Base-by-base conservation (phyloP, 2,113 vertebrate genomes). In the Cebus imitator region DNA sequence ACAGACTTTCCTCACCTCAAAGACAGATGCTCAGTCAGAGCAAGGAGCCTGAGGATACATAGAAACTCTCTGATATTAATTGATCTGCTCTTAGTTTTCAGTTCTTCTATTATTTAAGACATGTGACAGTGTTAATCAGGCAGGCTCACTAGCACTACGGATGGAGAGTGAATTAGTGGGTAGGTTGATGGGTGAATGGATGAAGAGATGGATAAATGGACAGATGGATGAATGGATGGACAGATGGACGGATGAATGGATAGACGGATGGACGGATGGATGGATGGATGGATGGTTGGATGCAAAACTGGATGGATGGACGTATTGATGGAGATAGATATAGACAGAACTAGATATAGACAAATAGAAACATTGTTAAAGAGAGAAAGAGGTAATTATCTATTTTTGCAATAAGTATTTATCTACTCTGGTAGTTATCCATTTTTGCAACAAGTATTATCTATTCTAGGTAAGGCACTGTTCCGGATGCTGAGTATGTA, bases 91-190 rank as follows among this genome's bases (percentile, higher is more conserved):
- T n/a, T 27, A 83, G n/a, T 64, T 27, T 17, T 55, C 40, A 40
- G 57, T 79, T 93, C 40, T 96, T 96, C 50, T 73, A 92, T 89
- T 86, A 87, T 90, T 90, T 86, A 96, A 87, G 57, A 57, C 52
- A 37, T 61, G 45, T 61, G 32, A 50, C 8, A 78, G 37, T 45
- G 45, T 58, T 73, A 87, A 78, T 66, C 43, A 88, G 84, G 25
- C 32, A 85, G 55, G 10, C 4, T 73, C n/a, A 30, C 20, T 9
- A 27, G 45, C 84, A 20, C 6, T 45, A 89, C 17, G 20, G 45
- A 37, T 9, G 32, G 16, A 4, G 55, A 40, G 6, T 40, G 30
- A 8, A 0, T 21, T 2, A 25, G 23, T 17, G 61, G 17, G 45
- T 68, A 20, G 10, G 40, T 57, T 0, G 27, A 35, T 27, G 25